These are phyloP conservation scores for Sebastiscus tertius DNA, from an alignment of 2,797 vertebrate species.

Conservation along the genomic window DNA sequence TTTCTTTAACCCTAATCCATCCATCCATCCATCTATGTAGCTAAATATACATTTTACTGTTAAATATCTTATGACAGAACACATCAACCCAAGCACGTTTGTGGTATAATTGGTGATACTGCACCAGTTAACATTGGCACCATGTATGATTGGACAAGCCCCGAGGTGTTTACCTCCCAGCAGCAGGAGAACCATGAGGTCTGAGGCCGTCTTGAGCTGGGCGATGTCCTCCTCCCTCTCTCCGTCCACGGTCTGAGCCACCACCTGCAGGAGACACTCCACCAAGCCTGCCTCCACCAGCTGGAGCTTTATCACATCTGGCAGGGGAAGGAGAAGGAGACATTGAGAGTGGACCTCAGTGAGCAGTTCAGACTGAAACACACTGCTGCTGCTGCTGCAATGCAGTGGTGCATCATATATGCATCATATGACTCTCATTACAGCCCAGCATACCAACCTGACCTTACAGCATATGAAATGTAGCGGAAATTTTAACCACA, in stretches of 20 bases:
- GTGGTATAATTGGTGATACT: not conserved
- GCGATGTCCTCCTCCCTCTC: slow-evolving; percentile 94
- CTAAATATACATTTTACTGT: not conserved
- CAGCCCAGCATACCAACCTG: not conserved
- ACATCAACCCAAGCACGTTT: not conserved
- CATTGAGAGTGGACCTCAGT: not conserved
- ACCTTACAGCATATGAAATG: not conserved
- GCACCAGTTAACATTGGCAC: not conserved
- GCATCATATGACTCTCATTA: not conserved
- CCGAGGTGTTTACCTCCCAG: slow-evolving; percentile 87
- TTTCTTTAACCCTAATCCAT: not conserved
- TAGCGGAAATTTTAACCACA: not conserved
- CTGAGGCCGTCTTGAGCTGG: slow-evolving; percentile 96
- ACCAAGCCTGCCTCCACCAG: slow-evolving; percentile 97
- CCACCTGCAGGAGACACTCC: slow-evolving; percentile 95
- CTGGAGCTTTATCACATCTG: slow-evolving; percentile 97
- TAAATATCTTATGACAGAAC: not conserved
- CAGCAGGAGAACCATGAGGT: slow-evolving; percentile 96
- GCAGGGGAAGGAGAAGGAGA: not conserved
- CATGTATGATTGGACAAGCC: not conserved
- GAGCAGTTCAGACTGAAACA: not conserved
- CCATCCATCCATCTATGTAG: too few species aligned
- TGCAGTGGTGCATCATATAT: not conserved
- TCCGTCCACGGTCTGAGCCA: slow-evolving; percentile 93
- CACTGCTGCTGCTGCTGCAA: not conserved